phyloP scores from a whole-genome alignment of 2,888 invertebrate species.

The Tethea ocularis region DNA sequence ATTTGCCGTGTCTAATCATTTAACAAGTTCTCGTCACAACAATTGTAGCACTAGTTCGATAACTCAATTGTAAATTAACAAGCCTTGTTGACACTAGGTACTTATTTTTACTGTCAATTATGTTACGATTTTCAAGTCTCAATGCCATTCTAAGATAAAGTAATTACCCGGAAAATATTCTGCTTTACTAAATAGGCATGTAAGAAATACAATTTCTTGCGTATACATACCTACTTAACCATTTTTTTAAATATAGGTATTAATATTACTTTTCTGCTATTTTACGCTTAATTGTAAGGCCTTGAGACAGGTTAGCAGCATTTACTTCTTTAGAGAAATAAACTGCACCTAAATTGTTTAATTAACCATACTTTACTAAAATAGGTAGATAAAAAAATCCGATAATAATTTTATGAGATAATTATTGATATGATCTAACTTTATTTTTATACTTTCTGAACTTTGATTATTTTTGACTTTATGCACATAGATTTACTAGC shows the following conservation, averaged over 20 bases:
- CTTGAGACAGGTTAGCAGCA: too few species aligned
- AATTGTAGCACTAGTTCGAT: constrained; percentile 25
- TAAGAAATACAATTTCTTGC: neutral
- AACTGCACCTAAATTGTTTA: too few species aligned
- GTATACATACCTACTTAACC: too few species aligned
- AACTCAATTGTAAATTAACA: constrained; percentile 19
- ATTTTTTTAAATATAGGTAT: too few species aligned
- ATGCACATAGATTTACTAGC: constrained; percentile 20
- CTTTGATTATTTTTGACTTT: neutral
- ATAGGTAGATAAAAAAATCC: too few species aligned
- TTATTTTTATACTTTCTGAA: neutral
- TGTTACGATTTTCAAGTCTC: constrained; percentile 55
- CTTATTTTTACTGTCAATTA: constrained; percentile 44
- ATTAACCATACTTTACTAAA: too few species aligned
- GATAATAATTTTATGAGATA: too few species aligned
- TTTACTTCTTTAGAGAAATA: too few species aligned
- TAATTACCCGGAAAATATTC: neutral
- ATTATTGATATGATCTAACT: too few species aligned
- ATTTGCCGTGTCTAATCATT: constrained; percentile 39
- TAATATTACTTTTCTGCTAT: too few species aligned
- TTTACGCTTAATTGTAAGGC: too few species aligned
- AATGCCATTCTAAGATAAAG: constrained; percentile 44
- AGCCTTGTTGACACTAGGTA: constrained; percentile 36
- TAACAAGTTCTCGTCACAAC: constrained; percentile 40
- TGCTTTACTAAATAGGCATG: neutral